Evolutionary conservation across 2,888 invertebrate genomes (phyloP), one percentile per base, ranked within the genome.

Genomic region (Chesias legatella): DNA sequence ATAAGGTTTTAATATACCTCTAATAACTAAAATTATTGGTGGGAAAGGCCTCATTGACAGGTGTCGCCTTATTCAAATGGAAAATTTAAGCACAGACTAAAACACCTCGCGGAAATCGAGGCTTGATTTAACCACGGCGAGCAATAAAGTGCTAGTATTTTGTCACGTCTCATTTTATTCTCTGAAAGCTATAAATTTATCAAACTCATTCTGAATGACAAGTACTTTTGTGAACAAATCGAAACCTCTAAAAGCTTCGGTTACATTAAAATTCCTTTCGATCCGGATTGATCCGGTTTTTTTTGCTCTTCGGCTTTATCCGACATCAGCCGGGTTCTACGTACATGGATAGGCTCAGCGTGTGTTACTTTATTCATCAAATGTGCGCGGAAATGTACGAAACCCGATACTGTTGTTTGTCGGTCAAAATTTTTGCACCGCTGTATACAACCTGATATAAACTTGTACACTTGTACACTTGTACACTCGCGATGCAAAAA

Each of bases 291-390:
- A 56, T 55, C 43, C 54, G 41, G 34, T 37, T 47, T 47, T 49
- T n/a, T 56, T 52, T 48, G 29, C 33, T 46, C 50, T 40, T 45
- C 33, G 38, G 48, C 43, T 52, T 48, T 46, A 51, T 53, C 43
- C 41, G 35, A 44, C 47, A 52, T 52, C 52, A 50, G 32, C 46
- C 32, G 37, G 44, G 52, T 43, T 36, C 44, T 29, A 45, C 34
- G 48, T 43, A 48, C 40, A 17, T 42, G 34, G 20, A 24, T 33
- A 43, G 51, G 52, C 55, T 56, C 33, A 56, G 38, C 38, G 43
- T 30, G 44, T 47, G 50, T 45, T 58, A 45, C 44, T 43, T 56
- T 56, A 56, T 60, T 57, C 52, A 56, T 53, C 35, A 48, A 43
- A 52, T 50, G 51, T 40, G 45, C 43, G 25, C 45, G 48, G 48